Base-by-base conservation (phyloP, 2,888 invertebrate species). In the Epinotia ramella region DNA sequence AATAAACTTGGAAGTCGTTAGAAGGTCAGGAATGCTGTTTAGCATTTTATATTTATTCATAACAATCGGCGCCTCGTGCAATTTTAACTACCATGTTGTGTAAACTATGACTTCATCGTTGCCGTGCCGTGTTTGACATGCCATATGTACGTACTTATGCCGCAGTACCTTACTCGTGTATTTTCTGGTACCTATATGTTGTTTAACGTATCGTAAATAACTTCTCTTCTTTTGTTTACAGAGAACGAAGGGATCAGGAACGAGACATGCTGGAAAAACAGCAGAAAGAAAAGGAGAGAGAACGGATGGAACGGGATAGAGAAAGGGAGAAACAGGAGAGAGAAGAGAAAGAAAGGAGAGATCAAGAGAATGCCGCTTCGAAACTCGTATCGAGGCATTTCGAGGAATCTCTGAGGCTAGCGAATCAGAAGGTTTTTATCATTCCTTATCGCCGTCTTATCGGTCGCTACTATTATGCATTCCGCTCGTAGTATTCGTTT, bases 381-480 rank as follows among this genome's bases (percentile, higher is more conserved):
- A 95, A 96, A 88, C 96, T 97, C 79, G 97, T 98, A 77, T 96
- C 97, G 84, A 97, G 98, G 91, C 98, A 98, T 93, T 98, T 98
- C 91, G 97, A 97, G 87, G 98, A 98, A 94, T 98, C 98, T 79
- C 95, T 98, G 78, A 95, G 97, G 87, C 95, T 96, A 79, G 97
- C 96, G 63, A 96, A 96, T 86, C 96, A 97, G 93, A 97, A 97
- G 96, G 97, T 97, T 82, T 77, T 76, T 85, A 77, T 76, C 76
- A 64, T 64, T 70, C 56, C 57, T 72, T 67, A 72, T 67, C 62
- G 68, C n/a, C 49, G 33, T 62, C 66, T 63, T 76, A 67, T 67
- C 71, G 24, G 71, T 18, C 18, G 60, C 28, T 57, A 56, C 28
- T 66, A 73, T 73, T 64, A 57, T 68, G 40, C 63, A 57, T 59